Percentiles rank a stretch among this genome's conserved stretches.
Evolutionary conservation across 2,113 vertebrate genomes (phyloP).

Genomic region (Corvus hawaiiensis): DNA sequence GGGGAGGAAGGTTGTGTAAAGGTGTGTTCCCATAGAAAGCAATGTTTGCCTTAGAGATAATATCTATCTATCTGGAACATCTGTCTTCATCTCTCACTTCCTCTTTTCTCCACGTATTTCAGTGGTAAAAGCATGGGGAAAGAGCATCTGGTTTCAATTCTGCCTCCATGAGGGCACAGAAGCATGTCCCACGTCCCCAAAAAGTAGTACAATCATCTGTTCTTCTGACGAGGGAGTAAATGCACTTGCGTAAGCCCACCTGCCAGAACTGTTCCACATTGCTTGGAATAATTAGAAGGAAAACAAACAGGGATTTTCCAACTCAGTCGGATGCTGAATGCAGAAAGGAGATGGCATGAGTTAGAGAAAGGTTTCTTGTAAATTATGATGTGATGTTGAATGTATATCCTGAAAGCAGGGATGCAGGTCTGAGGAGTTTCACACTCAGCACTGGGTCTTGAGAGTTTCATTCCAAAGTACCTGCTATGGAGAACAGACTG

Average conservation of each 20-base stretch:
- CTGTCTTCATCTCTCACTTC: neutral
- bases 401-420: neutral
- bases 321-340: neutral
- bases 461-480: neutral
- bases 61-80: neutral
- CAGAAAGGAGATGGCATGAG: neutral
- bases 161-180: neutral
- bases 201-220: neutral
- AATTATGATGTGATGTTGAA: neutral
- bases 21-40: neutral
- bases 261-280: neutral
- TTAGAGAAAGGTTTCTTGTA: neutral
- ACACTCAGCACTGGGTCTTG: fast-evolving
- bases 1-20: neutral
- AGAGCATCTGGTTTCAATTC: conserved; percentile 56
- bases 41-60: neutral
- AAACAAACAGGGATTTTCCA: neutral
- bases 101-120: conserved; percentile 16
- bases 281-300: neutral
- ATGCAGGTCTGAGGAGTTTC: neutral
- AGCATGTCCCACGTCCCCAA: neutral
- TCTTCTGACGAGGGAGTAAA: neutral
- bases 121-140: conserved; percentile 13
- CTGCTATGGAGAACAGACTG: neutral
- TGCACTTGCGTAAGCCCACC: neutral